Base-by-base conservation (phyloP, 2,797 vertebrate genomes). In the Syncerus caffer region DNA sequence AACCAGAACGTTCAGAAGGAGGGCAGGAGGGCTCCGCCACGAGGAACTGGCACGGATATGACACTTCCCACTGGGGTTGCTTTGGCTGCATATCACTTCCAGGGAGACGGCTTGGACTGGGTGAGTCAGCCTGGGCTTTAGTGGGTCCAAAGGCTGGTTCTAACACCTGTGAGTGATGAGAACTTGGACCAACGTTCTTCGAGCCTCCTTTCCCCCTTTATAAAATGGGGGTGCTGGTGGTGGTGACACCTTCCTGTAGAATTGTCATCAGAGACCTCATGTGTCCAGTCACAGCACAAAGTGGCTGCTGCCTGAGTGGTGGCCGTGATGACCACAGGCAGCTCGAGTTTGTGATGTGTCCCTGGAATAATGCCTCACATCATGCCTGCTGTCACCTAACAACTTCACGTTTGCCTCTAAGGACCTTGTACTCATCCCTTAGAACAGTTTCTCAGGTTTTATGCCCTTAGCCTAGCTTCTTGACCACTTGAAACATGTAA, bases 1-100 rank as follows among this genome's bases (percentile, higher is more conserved):
- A 57, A 12, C 23, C 27, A 4, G 60, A 11, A 2, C 1, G 2
- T n/a, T 71, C 9, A 10, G 1, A 14, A 25, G 29, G 15, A 25
- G 50, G 78, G 50, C 60, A 17, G 58, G 58, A 62, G 29, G 60
- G 60, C 50, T 47, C 62, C 2, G 6, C 50, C 17, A 21, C 2
- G 14, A 57, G 62, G 62, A 25, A 47, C 1, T 16, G 53, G 8
- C 38, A 4, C 0, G 3, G 38, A 29, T 55, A 1, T 7, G 27
- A 25, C 29, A 62, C 27, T 67, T 67, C 27, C 50, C 4, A 1
- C 6, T 31, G 47, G 47, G 8, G 45, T 3, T 50, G 42, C 23
- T 31, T 57, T 57, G 80, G 60, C 27, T 67, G 57, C 17, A 7
- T 3, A 29, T 51, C 6, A 13, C 51, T 27, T 57, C 62, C 4